phyloP scores from a whole-genome alignment of 2,113 vertebrate species.

The Plectropomus leopardus region DNA sequence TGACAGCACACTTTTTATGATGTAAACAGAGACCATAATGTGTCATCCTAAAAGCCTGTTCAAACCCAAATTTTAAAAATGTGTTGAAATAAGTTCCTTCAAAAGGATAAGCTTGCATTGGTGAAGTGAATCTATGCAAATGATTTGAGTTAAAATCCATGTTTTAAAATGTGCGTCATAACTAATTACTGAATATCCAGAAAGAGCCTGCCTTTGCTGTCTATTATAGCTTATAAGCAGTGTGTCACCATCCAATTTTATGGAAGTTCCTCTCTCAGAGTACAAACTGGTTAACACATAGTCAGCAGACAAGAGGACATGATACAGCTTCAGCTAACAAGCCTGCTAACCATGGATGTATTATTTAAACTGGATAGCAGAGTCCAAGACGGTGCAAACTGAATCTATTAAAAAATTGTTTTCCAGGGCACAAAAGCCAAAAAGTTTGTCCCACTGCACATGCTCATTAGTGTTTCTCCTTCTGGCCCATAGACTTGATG shows the following conservation, averaged over 20 bases:
- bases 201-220: too few relatives aligned
- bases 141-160: too few relatives aligned
- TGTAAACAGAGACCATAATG: constrained; percentile 53
- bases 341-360: not conserved
- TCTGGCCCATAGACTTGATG: too few relatives aligned
- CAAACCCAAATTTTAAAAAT: not conserved
- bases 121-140: not conserved
- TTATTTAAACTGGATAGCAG: not conserved
- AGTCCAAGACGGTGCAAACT: not conserved
- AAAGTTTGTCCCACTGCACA: not conserved
- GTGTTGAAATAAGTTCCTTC: not conserved
- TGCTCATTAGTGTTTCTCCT: too few relatives aligned
- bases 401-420: not conserved
- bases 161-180: not conserved
- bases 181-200: not conserved
- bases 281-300: not conserved
- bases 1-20: constrained; percentile 4
- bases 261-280: not conserved
- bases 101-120: not conserved
- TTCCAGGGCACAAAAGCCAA: not conserved
- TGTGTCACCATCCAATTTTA: not conserved
- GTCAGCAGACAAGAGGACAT: not conserved
- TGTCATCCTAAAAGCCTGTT: not conserved
- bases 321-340: not conserved
- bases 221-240: not conserved